Percentiles rank a stretch among this genome's conserved stretches.
Evolutionary conservation across 1,140 invertebrate species (phyloP).

Genomic region (Ips typographus): DNA sequence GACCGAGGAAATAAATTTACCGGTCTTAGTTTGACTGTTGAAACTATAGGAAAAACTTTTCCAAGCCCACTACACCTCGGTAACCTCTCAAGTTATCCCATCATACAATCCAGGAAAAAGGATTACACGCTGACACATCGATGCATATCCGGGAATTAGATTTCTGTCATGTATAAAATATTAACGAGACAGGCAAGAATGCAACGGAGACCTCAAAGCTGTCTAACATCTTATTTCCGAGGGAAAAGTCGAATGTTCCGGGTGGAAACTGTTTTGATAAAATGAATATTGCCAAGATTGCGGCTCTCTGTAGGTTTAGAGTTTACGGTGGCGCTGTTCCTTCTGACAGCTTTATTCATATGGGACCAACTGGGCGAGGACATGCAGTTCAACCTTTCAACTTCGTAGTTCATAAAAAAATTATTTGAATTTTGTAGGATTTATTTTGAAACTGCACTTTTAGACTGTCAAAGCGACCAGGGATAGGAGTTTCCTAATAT

Average conservation of each 20-base stretch:
- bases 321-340: too few relatives aligned
- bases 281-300: neutral
- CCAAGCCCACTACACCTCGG: neutral
- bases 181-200: slow-evolving; percentile 15
- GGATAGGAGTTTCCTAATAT: too few relatives aligned
- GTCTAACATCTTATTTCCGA: slow-evolving; percentile 16
- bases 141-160: slow-evolving; percentile 20
- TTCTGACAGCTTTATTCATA: too few relatives aligned
- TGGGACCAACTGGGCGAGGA: too few relatives aligned
- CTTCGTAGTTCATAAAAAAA: too few relatives aligned
- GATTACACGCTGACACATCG: slow-evolving; percentile 8
- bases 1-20: slow-evolving; percentile 18
- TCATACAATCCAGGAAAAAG: slow-evolving; percentile 7
- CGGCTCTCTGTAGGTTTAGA: too few relatives aligned
- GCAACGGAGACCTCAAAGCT: slow-evolving; percentile 13
- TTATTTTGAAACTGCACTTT: too few relatives aligned
- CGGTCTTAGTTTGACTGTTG: neutral
- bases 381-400: too few relatives aligned
- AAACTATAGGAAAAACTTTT: neutral
- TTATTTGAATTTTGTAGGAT: too few relatives aligned
- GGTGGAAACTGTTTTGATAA: slow-evolving; percentile 3
- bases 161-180: slow-evolving; percentile 22
- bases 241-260: slow-evolving; percentile 2
- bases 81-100: slow-evolving; percentile 12
- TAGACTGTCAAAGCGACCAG: too few relatives aligned